phyloP scores from a whole-genome alignment of 2,797 vertebrate species.

The Ara ararauna region DNA sequence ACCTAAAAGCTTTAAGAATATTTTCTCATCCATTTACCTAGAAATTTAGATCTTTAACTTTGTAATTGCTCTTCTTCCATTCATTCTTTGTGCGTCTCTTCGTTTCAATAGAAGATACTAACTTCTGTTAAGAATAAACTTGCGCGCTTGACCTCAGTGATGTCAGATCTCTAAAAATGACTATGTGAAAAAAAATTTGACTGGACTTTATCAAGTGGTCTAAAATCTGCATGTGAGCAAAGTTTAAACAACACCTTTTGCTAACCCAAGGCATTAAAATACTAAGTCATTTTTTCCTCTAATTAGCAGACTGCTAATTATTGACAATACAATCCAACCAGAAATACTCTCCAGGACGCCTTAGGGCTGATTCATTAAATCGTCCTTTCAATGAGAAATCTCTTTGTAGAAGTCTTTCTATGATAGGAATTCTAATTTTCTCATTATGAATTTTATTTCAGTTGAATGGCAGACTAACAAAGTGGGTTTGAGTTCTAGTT shows the following conservation, averaged over 20 bases:
- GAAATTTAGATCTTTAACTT: neutral
- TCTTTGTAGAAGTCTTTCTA: neutral
- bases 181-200: neutral
- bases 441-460: neutral
- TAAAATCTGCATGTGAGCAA: neutral
- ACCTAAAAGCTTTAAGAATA: neutral
- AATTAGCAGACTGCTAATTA: neutral
- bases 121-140: neutral
- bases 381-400: neutral
- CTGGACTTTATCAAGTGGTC: neutral
- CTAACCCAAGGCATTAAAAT: neutral
- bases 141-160: neutral
- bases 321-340: neutral
- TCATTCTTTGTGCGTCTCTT: neutral
- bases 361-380: neutral
- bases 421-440: neutral
- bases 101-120: neutral
- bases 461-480: neutral
- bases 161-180: neutral
- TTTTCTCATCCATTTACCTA: neutral
- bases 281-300: neutral
- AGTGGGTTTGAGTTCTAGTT: neutral
- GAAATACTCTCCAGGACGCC: neutral
- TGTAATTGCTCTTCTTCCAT: neutral
- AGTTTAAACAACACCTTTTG: neutral